These are phyloP conservation scores for Lerista edwardsae DNA, from an alignment of 2,797 vertebrate species.

Conservation along the genomic window DNA sequence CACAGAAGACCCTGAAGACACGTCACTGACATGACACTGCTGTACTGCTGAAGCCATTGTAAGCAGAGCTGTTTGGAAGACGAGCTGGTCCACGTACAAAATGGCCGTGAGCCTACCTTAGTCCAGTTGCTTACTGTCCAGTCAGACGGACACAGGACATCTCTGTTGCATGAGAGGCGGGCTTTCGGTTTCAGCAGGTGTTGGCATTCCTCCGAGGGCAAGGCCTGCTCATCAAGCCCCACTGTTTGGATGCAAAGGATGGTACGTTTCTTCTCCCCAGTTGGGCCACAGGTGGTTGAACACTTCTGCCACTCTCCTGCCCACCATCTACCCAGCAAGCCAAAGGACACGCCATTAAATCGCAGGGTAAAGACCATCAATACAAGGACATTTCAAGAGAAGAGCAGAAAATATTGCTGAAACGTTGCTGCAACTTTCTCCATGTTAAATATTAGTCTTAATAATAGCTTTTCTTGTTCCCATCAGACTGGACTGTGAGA, in stretches of 20 bases:
- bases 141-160: slow-evolving; percentile 88
- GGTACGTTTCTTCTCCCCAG: slow-evolving; percentile 86
- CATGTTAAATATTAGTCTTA: background rate
- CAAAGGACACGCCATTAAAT: background rate
- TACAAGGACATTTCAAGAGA: background rate
- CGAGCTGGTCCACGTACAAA: too few relatives aligned
- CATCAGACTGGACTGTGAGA: background rate
- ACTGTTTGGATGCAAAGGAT: slow-evolving; percentile 91
- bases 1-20: background rate
- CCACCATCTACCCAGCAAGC: slow-evolving; percentile 89
- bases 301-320: slow-evolving; percentile 95
- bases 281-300: slow-evolving; percentile 85
- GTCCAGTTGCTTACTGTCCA: slow-evolving; percentile 93
- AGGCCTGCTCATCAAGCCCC: slow-evolving; percentile 89
- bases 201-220: slow-evolving; percentile 86
- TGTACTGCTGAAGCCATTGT: background rate
- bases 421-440: background rate
- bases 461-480: background rate
- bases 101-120: slow-evolving; percentile 74
- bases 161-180: slow-evolving; percentile 88
- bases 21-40: background rate
- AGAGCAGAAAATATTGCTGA: background rate
- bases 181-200: slow-evolving; percentile 92
- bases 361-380: background rate
- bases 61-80: background rate